Percentiles rank a stretch among this genome's conserved stretches.
These are phyloP conservation scores for Cantharis flavilabris DNA, from an alignment of 2,888 invertebrate species.

Conservation along the genomic window DNA sequence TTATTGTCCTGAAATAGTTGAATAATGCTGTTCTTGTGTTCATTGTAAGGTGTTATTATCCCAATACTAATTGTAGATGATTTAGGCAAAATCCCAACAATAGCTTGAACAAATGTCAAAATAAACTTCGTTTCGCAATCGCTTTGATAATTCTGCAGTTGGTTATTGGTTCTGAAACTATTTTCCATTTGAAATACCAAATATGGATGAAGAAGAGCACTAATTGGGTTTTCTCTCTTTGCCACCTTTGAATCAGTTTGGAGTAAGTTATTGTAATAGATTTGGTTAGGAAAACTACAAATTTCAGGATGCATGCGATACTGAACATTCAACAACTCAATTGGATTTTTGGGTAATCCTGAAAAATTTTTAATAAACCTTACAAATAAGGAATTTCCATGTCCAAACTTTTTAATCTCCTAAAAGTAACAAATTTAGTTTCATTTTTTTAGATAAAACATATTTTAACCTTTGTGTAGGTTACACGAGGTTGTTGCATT, in stretches of 20 bases:
- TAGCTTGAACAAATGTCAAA: too few relatives aligned
- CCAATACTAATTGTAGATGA: too few relatives aligned
- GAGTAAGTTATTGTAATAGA: conserved; percentile 65
- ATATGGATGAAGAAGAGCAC: too few relatives aligned
- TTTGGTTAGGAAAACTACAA: conserved; percentile 75
- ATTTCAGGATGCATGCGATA: conserved; percentile 88
- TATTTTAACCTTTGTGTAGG: conserved; percentile 69
- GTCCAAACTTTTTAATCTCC: conserved; percentile 71
- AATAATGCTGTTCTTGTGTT: too few relatives aligned
- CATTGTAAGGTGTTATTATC: too few relatives aligned
- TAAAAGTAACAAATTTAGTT: conserved; percentile 49
- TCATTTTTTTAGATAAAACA: background rate
- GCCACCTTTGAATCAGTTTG: conserved; percentile 33
- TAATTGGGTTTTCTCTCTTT: too few relatives aligned
- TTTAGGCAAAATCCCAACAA: too few relatives aligned
- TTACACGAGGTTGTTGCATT: conserved; percentile 81
- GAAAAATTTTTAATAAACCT: conserved; percentile 68
- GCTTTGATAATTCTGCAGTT: too few relatives aligned
- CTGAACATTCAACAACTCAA: conserved; percentile 68
- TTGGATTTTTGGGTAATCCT: conserved; percentile 52
- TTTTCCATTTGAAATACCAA: too few relatives aligned
- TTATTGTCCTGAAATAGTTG: too few relatives aligned
- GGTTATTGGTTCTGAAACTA: too few relatives aligned
- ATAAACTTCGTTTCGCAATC: too few relatives aligned
- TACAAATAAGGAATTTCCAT: conserved; percentile 78